Evolutionary conservation across 2,888 invertebrate species (phyloP).

Genomic region (Heliconius cydno): DNA sequence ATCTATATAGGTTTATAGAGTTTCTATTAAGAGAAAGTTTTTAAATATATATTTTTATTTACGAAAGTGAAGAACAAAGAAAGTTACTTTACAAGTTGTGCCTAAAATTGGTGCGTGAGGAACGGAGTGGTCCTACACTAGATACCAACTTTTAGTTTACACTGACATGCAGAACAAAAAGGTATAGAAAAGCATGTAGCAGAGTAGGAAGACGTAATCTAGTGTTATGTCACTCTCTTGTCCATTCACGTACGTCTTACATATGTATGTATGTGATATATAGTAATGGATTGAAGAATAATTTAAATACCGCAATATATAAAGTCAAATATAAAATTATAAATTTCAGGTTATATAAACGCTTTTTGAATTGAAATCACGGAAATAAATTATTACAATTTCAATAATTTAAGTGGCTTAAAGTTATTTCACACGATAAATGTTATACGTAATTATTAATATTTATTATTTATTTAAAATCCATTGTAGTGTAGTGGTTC

Average conservation of each 20-base stretch:
- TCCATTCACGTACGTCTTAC: not conserved
- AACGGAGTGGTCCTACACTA: too few species aligned
- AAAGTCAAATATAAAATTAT: conserved; percentile 10
- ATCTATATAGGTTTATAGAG: not conserved
- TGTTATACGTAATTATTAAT: not conserved
- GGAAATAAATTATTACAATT: conserved; percentile 11
- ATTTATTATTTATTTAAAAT: not conserved
- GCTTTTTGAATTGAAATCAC: conserved; percentile 11
- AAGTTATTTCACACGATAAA: conserved; percentile 8
- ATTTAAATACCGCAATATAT: not conserved
- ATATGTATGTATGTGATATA: not conserved
- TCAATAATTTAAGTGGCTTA: conserved; percentile 9
- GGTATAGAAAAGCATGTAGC: not conserved
- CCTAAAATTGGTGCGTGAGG: too few species aligned
- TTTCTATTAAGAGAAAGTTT: conserved; percentile 1
- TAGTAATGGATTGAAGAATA: not conserved
- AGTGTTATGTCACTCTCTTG: too few species aligned
- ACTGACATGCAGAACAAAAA: not conserved
- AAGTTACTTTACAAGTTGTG: too few species aligned
- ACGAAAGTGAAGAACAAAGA: too few species aligned
- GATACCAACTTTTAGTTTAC: too few species aligned
- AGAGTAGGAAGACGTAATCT: too few species aligned
- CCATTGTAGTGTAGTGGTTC: not conserved
- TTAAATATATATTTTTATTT: not conserved
- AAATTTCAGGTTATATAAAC: conserved; percentile 4